These are phyloP conservation scores for Melanophora roralis DNA, from an alignment of 2,888 invertebrate species.

Conservation along the genomic window DNA sequence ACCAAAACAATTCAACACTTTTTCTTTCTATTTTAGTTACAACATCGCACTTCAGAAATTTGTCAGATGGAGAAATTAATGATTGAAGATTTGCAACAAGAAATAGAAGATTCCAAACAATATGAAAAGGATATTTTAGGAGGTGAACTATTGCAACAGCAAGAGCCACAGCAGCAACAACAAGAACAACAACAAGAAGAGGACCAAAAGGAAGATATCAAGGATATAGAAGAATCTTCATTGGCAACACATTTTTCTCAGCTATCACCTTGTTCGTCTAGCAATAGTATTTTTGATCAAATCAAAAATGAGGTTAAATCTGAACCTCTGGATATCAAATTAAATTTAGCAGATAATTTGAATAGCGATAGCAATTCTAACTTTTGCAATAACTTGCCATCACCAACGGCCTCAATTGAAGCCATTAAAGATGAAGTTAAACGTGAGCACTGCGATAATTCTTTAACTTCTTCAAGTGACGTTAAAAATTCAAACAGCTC, in stretches of 20 bases:
- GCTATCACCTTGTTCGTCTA: constrained; percentile 14
- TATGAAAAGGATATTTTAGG: constrained; percentile 72
- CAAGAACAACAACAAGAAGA: constrained; percentile 54
- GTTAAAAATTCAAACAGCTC: constrained; percentile 53
- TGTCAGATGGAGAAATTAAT: constrained; percentile 87
- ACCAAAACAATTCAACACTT: neutral
- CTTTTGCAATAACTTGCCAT: constrained; percentile 46
- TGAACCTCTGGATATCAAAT: constrained; percentile 37
- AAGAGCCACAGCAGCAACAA: constrained; percentile 36
- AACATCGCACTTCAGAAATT: constrained; percentile 85
- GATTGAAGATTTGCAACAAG: constrained; percentile 84
- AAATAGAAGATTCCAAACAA: constrained; percentile 80
- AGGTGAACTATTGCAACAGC: constrained; percentile 52
- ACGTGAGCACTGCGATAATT: constrained; percentile 68
- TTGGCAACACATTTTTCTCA: neutral
- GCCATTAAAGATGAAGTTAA: constrained; percentile 73
- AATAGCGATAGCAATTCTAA: constrained; percentile 48
- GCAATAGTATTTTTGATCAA: constrained; percentile 31
- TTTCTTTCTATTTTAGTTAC: constrained; percentile 78
- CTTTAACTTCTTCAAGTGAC: constrained; percentile 24
- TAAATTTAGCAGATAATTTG: neutral
- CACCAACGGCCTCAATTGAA: constrained; percentile 46
- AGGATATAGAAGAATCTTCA: neutral
- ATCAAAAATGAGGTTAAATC: constrained; percentile 58
- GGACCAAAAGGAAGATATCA: neutral